These are phyloP conservation scores for Pollicipes pollicipes DNA, from an alignment of 1,140 invertebrate genomes.

Conservation along the genomic window DNA sequence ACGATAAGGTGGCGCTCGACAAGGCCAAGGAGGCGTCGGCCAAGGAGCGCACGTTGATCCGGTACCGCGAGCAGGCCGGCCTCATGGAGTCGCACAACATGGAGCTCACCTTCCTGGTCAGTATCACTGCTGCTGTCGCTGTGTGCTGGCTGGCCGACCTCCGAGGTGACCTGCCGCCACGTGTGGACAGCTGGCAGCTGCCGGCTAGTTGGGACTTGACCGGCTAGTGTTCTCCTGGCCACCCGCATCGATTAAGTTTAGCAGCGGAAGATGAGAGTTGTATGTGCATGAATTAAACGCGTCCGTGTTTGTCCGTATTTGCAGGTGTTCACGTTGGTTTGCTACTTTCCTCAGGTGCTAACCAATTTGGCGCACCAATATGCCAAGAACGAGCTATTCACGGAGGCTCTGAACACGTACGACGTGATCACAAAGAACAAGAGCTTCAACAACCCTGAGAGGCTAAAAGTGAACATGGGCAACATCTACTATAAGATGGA, in stretches of 20 bases:
- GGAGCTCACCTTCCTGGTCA: background rate
- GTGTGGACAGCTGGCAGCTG: too few species aligned
- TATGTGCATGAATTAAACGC: too few species aligned
- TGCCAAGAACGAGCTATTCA: slow-evolving; percentile 78
- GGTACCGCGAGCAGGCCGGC: background rate
- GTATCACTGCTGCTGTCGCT: too few species aligned
- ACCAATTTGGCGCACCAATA: slow-evolving; percentile 91
- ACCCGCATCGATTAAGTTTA: too few species aligned
- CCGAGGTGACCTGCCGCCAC: too few species aligned
- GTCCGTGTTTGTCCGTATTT: too few species aligned
- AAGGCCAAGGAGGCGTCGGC: slow-evolving; percentile 91
- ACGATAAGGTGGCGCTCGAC: slow-evolving; percentile 52
- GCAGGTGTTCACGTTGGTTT: background rate
- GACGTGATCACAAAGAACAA: slow-evolving; percentile 45
- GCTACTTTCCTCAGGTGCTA: slow-evolving; percentile 44
- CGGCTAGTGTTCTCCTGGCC: too few species aligned
- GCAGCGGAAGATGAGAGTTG: too few species aligned
- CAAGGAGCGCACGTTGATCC: slow-evolving; percentile 72
- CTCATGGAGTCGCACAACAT: background rate
- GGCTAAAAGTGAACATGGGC: slow-evolving; percentile 93
- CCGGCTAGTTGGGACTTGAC: too few species aligned
- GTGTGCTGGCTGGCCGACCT: too few species aligned
- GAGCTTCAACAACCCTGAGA: slow-evolving; percentile 67
- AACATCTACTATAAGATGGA: slow-evolving; percentile 93
- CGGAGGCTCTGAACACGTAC: slow-evolving; percentile 89